Conservation (phyloP, 2,888 invertebrate species). For the Petrolisthes cinctipes region DNA sequence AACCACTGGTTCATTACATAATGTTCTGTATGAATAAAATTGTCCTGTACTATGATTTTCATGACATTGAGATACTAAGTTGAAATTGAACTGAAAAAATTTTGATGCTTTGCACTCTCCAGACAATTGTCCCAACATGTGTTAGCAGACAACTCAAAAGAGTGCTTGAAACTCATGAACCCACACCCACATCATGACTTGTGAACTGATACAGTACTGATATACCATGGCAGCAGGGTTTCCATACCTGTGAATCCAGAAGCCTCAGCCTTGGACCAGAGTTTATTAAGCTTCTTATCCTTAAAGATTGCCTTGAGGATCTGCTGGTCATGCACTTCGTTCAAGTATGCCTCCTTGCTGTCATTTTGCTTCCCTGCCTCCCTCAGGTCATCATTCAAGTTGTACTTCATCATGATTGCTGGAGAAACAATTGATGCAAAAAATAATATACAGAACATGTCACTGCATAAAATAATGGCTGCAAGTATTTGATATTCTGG, state of each 20-base stretch:
- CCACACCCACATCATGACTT: background rate
- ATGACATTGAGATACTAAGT: too few relatives aligned
- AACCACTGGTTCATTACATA: too few relatives aligned
- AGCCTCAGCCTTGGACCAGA: constrained; percentile 90
- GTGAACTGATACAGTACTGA: background rate
- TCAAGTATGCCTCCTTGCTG: constrained; percentile 73
- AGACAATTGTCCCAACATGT: background rate
- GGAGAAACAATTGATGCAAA: constrained; percentile 26
- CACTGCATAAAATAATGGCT: too few relatives aligned
- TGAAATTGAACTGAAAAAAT: too few relatives aligned
- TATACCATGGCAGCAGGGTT: background rate
- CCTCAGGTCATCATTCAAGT: constrained; percentile 66
- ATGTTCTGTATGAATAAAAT: too few relatives aligned
- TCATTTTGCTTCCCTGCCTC: constrained; percentile 67
- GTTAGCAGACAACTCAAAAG: background rate
- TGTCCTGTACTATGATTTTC: too few relatives aligned
- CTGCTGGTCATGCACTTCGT: constrained; percentile 49
- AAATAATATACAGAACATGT: too few relatives aligned
- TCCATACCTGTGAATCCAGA: constrained; percentile 83
- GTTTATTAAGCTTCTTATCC: constrained; percentile 88
- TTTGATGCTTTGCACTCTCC: background rate
- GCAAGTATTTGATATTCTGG: too few relatives aligned
- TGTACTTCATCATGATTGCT: constrained; percentile 85
- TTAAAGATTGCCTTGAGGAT: constrained; percentile 76
- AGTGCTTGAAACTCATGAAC: too few relatives aligned